Evolutionary conservation across 2,797 vertebrate species (phyloP).

Genomic region (Gymnothorax reevesii): DNA sequence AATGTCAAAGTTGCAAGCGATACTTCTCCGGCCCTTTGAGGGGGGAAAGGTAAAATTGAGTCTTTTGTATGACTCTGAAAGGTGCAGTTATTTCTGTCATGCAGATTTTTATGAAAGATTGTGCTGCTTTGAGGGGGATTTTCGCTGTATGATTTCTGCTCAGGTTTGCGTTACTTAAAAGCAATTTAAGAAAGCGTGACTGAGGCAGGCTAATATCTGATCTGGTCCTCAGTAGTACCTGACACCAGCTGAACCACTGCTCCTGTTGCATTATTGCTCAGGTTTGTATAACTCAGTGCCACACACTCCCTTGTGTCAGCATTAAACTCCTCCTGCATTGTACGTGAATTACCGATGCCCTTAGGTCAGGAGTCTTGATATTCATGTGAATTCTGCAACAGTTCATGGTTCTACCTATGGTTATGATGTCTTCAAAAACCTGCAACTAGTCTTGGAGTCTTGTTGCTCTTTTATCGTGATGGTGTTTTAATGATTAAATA

Average conservation of each 20-base stretch:
- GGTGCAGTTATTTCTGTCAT: background rate
- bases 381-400: background rate
- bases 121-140: background rate
- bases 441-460: background rate
- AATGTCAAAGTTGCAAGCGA: background rate
- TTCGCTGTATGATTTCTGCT: background rate
- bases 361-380: background rate
- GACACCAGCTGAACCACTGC: background rate
- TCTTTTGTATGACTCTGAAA: background rate
- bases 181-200: background rate
- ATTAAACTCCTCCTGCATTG: background rate
- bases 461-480: background rate
- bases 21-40: background rate
- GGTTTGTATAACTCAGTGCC: background rate
- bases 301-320: background rate
- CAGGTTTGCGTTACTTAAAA: background rate
- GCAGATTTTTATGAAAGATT: background rate
- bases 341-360: background rate
- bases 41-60: background rate
- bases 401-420: background rate
- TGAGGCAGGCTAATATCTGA: background rate
- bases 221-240: background rate
- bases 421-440: background rate
- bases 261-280: background rate
- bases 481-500: too few relatives aligned